Percentiles rank a stretch among this genome's conserved stretches.
phyloP scores from a whole-genome alignment of 2,113 vertebrate species.

The Bufo bufo region DNA sequence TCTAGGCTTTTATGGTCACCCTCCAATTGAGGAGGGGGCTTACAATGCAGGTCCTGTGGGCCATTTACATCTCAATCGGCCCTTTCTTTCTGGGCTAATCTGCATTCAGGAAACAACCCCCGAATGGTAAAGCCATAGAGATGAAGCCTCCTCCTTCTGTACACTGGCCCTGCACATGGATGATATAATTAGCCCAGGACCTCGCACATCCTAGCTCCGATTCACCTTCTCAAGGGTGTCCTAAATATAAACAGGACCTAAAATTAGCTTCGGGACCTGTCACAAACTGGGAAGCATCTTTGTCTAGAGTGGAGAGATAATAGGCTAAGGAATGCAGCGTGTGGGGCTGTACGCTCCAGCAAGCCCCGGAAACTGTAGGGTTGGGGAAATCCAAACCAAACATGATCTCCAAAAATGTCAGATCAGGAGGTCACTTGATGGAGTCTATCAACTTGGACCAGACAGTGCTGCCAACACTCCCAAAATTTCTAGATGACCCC shows the following conservation, averaged over 20 bases:
- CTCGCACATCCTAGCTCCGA: no score
- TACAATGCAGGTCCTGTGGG: background rate
- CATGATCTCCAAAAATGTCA: background rate
- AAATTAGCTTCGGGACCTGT: background rate
- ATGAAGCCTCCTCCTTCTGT: background rate
- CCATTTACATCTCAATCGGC: conserved; percentile 45
- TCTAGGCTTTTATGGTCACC: background rate
- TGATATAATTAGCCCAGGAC: background rate
- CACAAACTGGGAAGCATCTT: background rate
- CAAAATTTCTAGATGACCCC: no score
- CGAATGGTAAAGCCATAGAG: background rate
- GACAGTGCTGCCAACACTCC: no score
- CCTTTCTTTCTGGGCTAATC: conserved; percentile 10
- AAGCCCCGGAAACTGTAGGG: background rate
- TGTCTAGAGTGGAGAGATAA: background rate
- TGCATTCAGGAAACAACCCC: background rate
- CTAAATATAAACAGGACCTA: conserved; percentile 2
- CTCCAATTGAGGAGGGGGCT: background rate
- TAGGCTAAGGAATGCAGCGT: no score
- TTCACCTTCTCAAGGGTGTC: conserved; percentile 32
- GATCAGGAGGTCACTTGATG: background rate
- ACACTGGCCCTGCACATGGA: background rate
- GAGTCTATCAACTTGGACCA: no score
- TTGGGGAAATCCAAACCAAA: no score
- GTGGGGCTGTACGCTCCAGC: background rate